A percentile compares a stretch with the other conserved stretches of the same genome.
phyloP scores from a whole-genome alignment of 2,888 invertebrate genomes.

The Dryobota labecula region DNA sequence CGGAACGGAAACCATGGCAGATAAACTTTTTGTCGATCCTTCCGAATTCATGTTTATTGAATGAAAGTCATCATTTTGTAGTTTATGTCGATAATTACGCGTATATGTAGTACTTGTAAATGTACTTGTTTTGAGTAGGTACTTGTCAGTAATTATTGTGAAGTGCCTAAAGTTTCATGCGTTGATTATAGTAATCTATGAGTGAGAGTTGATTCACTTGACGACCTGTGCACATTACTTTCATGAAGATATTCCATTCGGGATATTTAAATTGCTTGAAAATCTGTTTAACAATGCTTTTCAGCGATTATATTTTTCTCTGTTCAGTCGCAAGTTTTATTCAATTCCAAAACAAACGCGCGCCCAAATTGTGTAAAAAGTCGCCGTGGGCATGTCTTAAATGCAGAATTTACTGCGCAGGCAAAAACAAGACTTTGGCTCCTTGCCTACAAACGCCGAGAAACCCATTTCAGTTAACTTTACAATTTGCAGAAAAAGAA shows the following conservation, averaged over 20 bases:
- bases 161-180: no score
- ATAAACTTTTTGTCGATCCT: conserved; percentile 25
- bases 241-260: background rate
- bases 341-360: conserved; percentile 32
- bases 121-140: conserved; percentile 16
- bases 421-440: conserved; percentile 57
- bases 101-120: conserved; percentile 1
- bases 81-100: conserved; percentile 7
- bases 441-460: conserved; percentile 49
- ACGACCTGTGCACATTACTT: no score
- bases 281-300: background rate
- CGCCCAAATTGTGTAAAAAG: conserved; percentile 31
- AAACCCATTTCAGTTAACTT: conserved; percentile 51
- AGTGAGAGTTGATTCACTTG: background rate
- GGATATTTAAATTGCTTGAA: background rate
- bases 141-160: conserved; percentile 27
- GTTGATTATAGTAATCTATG: no score
- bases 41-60: conserved; percentile 13
- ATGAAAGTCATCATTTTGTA: conserved; percentile 3
- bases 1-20: conserved; percentile 22
- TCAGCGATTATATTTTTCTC: background rate
- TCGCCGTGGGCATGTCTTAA: conserved; percentile 44
- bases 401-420: conserved; percentile 54
- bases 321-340: conserved; percentile 14
- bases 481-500: conserved; percentile 50